Conservation (phyloP, 2,113 vertebrate genomes). For the Propithecus coquereli region DNA sequence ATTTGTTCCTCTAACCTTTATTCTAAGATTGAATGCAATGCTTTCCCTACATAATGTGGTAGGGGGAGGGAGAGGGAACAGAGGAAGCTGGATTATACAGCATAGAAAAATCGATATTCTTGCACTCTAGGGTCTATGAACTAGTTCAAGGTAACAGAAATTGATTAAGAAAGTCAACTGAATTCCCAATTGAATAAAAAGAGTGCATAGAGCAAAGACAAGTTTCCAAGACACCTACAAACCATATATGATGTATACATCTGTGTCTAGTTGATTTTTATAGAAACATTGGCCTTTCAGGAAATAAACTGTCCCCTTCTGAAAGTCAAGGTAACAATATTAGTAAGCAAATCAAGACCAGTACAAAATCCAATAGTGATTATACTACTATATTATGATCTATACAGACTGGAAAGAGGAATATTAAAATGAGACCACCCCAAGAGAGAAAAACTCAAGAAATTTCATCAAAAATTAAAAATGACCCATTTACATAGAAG, state of each 20-base stretch:
- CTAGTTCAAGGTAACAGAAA: constrained; percentile 5
- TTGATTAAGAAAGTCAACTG: not conserved
- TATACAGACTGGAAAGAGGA: not conserved
- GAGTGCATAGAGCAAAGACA: not conserved
- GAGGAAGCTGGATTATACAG: not conserved
- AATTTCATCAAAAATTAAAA: constrained; percentile 31
- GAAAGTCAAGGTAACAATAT: not conserved
- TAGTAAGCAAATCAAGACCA: constrained; percentile 20
- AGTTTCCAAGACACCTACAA: not conserved
- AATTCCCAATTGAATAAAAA: not conserved
- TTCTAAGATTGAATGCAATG: not conserved
- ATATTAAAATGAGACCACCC: not conserved
- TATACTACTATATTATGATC: not conserved
- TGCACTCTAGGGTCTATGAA: not conserved
- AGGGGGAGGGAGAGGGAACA: not conserved
- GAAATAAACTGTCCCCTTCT: not conserved
- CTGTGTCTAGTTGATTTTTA: not conserved
- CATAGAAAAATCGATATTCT: not conserved
- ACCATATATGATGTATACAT: not conserved
- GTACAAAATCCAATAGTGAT: not conserved
- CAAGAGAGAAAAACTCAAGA: not conserved
- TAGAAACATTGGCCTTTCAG: not conserved
- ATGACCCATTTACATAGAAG: not conserved
- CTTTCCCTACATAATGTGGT: not conserved
- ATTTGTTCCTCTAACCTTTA: not conserved